Percentiles rank a stretch among this genome's conserved stretches.
Conservation (phyloP, 2,797 vertebrate species). For the Lycodopsis pacificus region DNA sequence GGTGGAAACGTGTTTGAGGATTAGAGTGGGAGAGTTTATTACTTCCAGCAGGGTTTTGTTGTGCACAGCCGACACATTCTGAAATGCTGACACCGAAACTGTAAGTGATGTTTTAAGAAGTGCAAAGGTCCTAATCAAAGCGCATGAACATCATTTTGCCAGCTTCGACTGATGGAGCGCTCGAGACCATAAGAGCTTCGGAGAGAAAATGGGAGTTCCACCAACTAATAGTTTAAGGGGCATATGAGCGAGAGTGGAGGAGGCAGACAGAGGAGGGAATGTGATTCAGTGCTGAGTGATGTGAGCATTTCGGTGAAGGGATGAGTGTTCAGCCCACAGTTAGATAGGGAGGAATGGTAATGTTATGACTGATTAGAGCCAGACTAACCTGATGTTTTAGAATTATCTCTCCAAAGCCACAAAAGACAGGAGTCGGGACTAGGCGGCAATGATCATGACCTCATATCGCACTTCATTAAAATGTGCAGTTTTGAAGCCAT, state of each 20-base stretch:
- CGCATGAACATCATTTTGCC: slow-evolving; percentile 7
- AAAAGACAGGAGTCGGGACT: not conserved
- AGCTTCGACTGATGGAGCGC: slow-evolving; percentile 29
- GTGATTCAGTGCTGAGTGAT: slow-evolving; percentile 60
- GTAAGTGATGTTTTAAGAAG: not conserved
- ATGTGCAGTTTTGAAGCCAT: not conserved
- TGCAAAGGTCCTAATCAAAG: not conserved
- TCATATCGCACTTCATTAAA: slow-evolving; percentile 1
- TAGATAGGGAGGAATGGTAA: slow-evolving; percentile 36
- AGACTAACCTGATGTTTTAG: slow-evolving; percentile 3
- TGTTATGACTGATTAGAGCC: slow-evolving; percentile 31
- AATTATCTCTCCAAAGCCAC: slow-evolving; percentile 12
- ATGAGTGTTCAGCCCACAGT: slow-evolving; percentile 57
- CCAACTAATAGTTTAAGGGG: slow-evolving; percentile 44
- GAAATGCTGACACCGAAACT: not conserved
- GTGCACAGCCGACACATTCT: not conserved
- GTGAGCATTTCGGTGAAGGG: slow-evolving; percentile 47
- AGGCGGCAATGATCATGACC: not conserved
- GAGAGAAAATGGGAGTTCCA: slow-evolving; percentile 43
- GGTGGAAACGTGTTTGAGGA: not conserved
- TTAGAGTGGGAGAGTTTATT: slow-evolving; percentile 3
- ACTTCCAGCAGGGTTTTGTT: not conserved
- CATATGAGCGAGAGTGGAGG: slow-evolving; percentile 56
- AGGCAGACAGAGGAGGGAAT: slow-evolving; percentile 63
- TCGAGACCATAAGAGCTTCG: slow-evolving; percentile 28